Evolutionary conservation across 2,888 invertebrate genomes (phyloP).

Genomic region (Aproaerema taeniolella): DNA sequence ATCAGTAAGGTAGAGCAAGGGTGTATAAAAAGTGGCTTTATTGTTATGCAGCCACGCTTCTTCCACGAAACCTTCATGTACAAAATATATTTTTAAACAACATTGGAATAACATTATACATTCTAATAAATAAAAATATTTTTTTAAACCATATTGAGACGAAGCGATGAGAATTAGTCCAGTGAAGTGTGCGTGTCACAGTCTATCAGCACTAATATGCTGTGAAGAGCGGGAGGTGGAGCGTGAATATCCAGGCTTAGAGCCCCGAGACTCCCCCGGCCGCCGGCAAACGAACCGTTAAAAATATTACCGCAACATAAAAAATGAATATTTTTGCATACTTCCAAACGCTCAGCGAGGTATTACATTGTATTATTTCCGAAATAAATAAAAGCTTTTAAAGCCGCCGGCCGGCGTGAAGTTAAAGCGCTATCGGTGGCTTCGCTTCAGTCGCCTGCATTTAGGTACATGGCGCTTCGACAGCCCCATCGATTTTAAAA

Average conservation of each 20-base stretch:
- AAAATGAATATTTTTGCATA: slow-evolving; percentile 73
- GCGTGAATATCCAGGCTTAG: slow-evolving; percentile 63
- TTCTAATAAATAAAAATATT: no score
- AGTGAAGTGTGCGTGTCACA: slow-evolving; percentile 45
- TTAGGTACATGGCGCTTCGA: slow-evolving; percentile 32
- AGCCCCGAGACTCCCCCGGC: slow-evolving; percentile 40
- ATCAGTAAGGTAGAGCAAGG: no score
- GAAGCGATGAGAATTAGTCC: no score
- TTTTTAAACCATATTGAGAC: no score
- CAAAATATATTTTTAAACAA: no score
- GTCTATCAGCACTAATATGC: slow-evolving; percentile 48
- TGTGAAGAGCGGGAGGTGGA: slow-evolving; percentile 34
- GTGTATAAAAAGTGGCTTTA: no score
- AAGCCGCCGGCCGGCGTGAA: slow-evolving; percentile 56
- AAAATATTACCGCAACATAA: slow-evolving; percentile 60
- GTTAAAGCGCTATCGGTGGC: slow-evolving; percentile 56
- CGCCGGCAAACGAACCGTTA: slow-evolving; percentile 39
- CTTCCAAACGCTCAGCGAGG: slow-evolving; percentile 40
- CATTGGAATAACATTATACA: no score
- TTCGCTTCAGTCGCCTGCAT: slow-evolving; percentile 40
- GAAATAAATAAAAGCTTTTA: slow-evolving; percentile 73
- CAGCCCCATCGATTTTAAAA: slow-evolving; percentile 59
- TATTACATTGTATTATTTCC: slow-evolving; percentile 70
- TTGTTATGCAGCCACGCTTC: no score
- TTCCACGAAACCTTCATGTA: no score